These are phyloP conservation scores for Rotaria sp. DNA, from an alignment of 2,888 invertebrate species.

Conservation along the genomic window DNA sequence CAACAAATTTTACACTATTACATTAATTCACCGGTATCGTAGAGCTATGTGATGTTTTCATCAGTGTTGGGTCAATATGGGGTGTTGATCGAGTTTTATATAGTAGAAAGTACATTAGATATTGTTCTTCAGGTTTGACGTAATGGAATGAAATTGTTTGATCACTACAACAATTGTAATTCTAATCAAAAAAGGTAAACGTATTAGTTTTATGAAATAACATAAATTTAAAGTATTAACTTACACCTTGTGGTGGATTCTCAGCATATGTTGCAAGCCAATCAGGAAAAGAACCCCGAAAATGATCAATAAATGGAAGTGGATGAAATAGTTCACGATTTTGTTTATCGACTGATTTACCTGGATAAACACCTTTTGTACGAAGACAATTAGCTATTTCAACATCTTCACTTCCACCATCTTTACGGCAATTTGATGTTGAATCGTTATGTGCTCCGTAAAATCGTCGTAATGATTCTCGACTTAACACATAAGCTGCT, in stretches of 20 bases:
- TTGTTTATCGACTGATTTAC: constrained; percentile 25
- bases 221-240: background rate
- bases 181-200: background rate
- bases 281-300: constrained; percentile 20
- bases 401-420: constrained; percentile 37
- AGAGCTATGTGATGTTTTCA: too few relatives aligned
- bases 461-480: constrained; percentile 31
- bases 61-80: background rate
- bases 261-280: constrained; percentile 30
- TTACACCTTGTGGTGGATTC: constrained; percentile 30
- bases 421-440: constrained; percentile 21
- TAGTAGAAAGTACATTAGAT: background rate
- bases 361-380: constrained; percentile 21
- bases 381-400: constrained; percentile 37
- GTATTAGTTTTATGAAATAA: background rate
- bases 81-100: background rate
- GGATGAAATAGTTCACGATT: constrained; percentile 39
- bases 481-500: constrained; percentile 33
- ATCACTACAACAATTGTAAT: constrained; percentile 38
- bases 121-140: constrained; percentile 15
- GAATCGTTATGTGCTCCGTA: background rate
- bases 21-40: too few relatives aligned
- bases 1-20: too few relatives aligned
- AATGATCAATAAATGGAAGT: constrained; percentile 30
- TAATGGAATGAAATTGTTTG: constrained; percentile 37